phyloP scores from a whole-genome alignment of 2,888 invertebrate genomes.

The Netelia fuscicornis region DNA sequence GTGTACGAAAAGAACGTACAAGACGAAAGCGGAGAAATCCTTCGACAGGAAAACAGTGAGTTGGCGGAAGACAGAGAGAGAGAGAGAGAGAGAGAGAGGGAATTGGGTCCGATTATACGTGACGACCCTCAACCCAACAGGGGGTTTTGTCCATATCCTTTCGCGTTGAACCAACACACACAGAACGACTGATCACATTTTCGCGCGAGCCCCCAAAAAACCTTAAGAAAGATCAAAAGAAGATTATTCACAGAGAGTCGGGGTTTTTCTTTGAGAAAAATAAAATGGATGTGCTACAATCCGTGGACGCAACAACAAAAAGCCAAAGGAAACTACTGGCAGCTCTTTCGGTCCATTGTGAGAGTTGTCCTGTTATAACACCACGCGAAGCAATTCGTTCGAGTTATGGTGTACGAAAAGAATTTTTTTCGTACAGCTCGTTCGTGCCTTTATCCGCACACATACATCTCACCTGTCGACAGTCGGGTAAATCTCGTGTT shows the following conservation, averaged over 20 bases:
- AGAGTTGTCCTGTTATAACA: neutral
- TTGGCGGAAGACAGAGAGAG: neutral
- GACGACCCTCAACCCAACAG: constrained; percentile 45
- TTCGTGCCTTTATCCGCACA: neutral
- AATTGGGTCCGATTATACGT: constrained; percentile 69
- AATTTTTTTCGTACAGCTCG: constrained; percentile 20
- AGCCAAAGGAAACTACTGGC: constrained; percentile 18
- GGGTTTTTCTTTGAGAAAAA: constrained; percentile 27
- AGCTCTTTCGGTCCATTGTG: constrained; percentile 38
- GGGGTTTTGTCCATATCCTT: constrained; percentile 50
- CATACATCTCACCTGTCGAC: constrained; percentile 29
- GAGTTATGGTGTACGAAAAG: constrained; percentile 21
- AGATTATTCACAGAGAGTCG: constrained; percentile 1
- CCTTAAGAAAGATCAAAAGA: constrained; percentile 33
- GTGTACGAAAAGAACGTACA: constrained; percentile 63
- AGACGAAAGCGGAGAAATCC: constrained; percentile 46
- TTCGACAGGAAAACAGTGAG: neutral
- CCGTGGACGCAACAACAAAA: constrained; percentile 5
- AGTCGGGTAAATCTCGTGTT: constrained; percentile 27
- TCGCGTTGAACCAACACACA: neutral
- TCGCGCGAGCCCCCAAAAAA: constrained; percentile 29
- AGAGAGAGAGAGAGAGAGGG: constrained; percentile 32
- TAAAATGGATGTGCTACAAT: neutral
- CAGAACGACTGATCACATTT: neutral
- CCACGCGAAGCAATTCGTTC: constrained; percentile 37